These are phyloP conservation scores for Xenus cinereus DNA, from an alignment of 2,113 vertebrate species.

Conservation along the genomic window DNA sequence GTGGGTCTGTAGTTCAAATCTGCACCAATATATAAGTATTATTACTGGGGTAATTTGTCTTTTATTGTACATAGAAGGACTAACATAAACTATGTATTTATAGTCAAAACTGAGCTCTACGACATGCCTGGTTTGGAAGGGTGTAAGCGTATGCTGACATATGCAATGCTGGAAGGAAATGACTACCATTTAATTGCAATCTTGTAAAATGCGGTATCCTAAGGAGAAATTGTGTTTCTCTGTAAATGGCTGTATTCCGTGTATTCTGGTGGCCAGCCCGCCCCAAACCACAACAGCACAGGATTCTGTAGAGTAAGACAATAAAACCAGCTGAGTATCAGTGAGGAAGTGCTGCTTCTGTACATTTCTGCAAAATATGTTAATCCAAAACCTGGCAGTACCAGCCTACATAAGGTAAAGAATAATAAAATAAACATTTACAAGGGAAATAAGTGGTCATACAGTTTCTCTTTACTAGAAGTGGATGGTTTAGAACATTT, in stretches of 20 bases:
- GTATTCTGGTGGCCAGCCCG: background rate
- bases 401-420: background rate
- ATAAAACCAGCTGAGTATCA: background rate
- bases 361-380: background rate
- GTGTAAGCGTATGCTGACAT: background rate
- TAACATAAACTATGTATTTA: slow-evolving; percentile 50
- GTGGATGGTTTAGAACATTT: background rate
- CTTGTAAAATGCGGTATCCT: slow-evolving; percentile 1
- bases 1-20: slow-evolving; percentile 48
- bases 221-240: background rate
- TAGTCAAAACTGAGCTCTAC: slow-evolving; percentile 36
- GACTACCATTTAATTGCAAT: background rate
- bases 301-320: background rate
- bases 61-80: slow-evolving; percentile 50
- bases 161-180: background rate
- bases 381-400: background rate
- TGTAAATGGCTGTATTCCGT: background rate
- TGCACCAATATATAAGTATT: slow-evolving; percentile 36
- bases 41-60: slow-evolving; percentile 17
- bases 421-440: background rate
- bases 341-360: background rate
- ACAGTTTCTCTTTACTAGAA: background rate
- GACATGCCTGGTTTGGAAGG: background rate
- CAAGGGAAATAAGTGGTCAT: background rate
- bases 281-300: background rate